Conservation (phyloP, 1,140 invertebrate genomes). For the Drosophila tani region DNA sequence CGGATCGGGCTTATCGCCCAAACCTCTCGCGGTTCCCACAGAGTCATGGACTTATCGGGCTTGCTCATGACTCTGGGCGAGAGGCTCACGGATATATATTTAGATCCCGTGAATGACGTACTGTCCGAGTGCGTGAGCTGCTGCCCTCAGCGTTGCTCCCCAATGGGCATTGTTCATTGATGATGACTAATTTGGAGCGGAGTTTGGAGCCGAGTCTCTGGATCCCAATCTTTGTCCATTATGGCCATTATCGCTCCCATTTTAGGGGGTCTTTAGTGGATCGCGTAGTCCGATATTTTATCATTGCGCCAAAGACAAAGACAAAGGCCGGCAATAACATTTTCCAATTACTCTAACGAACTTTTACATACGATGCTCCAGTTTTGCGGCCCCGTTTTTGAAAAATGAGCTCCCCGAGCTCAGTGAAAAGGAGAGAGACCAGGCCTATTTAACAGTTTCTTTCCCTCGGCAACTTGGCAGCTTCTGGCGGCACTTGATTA, state of each 20-base stretch:
- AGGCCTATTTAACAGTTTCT: conserved; percentile 43
- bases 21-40: conserved; percentile 31
- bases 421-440: conserved; percentile 31
- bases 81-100: conserved; percentile 15
- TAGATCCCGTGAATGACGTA: conserved; percentile 17
- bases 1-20: conserved; percentile 8
- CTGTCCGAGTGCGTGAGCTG: conserved; percentile 26
- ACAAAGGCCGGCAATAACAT: conserved; percentile 31
- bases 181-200: conserved; percentile 47
- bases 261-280: conserved; percentile 57
- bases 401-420: conserved; percentile 40
- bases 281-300: conserved; percentile 61
- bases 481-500: conserved; percentile 64
- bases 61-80: conserved; percentile 4
- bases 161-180: conserved; percentile 38
- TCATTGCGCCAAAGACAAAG: conserved; percentile 50
- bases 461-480: conserved; percentile 30
- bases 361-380: conserved; percentile 61
- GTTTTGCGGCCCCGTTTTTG: conserved; percentile 43
- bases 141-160: background rate
- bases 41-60: conserved; percentile 14
- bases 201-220: background rate
- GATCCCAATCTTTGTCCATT: conserved; percentile 18
- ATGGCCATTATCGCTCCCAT: conserved; percentile 64
- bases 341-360: conserved; percentile 63